Conservation (phyloP, 2,888 invertebrate genomes). For the Apamea crenata region DNA sequence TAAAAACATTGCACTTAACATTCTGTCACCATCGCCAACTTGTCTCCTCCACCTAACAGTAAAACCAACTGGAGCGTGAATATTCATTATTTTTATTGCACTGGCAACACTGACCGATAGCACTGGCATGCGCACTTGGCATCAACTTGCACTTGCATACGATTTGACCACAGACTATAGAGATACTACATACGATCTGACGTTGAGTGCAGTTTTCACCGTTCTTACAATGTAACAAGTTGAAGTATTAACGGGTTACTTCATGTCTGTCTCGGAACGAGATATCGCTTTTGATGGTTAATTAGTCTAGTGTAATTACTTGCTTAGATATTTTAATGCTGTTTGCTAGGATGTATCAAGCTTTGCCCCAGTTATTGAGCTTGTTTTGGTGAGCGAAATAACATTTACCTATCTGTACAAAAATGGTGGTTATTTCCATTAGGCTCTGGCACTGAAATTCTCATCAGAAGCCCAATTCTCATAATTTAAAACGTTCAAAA, state of each 20-base stretch:
- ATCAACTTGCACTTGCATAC: conserved; percentile 45
- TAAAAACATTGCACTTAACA: conserved; percentile 16
- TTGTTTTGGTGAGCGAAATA: background rate
- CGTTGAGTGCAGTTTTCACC: conserved; percentile 38
- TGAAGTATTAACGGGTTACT: conserved; percentile 2
- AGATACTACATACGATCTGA: conserved; percentile 16
- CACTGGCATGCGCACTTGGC: conserved; percentile 57
- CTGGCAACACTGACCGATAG: conserved; percentile 68
- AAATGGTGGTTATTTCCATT: background rate
- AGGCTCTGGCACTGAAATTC: background rate
- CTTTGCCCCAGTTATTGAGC: background rate
- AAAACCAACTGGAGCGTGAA: conserved; percentile 67
- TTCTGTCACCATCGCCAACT: conserved; percentile 18
- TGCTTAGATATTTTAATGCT: conserved; percentile 11
- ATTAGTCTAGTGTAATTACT: conserved; percentile 23
- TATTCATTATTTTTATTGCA: conserved; percentile 73
- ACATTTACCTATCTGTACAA: background rate
- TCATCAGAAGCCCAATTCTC: no score
- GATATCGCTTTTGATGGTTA: conserved; percentile 2
- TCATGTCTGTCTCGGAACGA: no score
- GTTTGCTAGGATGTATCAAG: conserved; percentile 8
- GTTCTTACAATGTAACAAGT: conserved; percentile 44
- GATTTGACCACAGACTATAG: conserved; percentile 14
- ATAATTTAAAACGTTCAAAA: no score
- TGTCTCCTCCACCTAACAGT: conserved; percentile 71